Base-by-base conservation (phyloP, 2,888 invertebrate species). In the Cabera pusaria region DNA sequence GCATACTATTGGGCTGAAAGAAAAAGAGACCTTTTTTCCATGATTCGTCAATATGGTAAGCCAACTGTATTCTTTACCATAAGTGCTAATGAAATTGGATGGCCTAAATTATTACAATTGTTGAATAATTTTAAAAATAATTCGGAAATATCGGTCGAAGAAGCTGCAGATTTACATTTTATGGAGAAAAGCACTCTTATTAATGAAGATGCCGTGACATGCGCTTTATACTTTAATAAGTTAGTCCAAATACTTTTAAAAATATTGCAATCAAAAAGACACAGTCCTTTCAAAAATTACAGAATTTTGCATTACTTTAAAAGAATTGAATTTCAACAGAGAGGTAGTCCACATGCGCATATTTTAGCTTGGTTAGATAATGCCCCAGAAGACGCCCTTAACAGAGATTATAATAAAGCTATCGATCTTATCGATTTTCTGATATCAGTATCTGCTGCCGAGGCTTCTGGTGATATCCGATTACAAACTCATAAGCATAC, bases 21-120 rank as follows among this genome's bases (percentile, higher is more conserved):
- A 2, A 68, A 71, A 52, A 52, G 32, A 46, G 59, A 70, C 39
- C 46, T 72, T 5, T 69, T 67, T 40, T 61, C 70, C 1, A 72
- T 73, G 61, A 75, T 72, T 24, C 14, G 69, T n/a, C 68, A 73
- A 43, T 35, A 56, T n/a, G 68, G 68, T 9, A 66, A 59, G 36
- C 70, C 67, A 26, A 68, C 69, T 11, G 40, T 55, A 12, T 72
- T 66, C 48, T 26, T 71, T 5, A 72, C 64, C 2, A 11, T 71
- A n/a, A 66, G 64, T 43, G 63, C 69, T 1, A 65, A 63, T 36
- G 70, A 72, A 61, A 62, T 54, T 4, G 37, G 46, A 12, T 70
- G 67, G 65, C 4, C 11, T 2, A 12, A 42, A 8, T 50, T 64
- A 8, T 16, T 67, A 11, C 20, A 56, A 44, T 12, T 53, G 9